Base-by-base conservation (phyloP, 2,888 invertebrate species). In the Oxyteleia sp. region DNA sequence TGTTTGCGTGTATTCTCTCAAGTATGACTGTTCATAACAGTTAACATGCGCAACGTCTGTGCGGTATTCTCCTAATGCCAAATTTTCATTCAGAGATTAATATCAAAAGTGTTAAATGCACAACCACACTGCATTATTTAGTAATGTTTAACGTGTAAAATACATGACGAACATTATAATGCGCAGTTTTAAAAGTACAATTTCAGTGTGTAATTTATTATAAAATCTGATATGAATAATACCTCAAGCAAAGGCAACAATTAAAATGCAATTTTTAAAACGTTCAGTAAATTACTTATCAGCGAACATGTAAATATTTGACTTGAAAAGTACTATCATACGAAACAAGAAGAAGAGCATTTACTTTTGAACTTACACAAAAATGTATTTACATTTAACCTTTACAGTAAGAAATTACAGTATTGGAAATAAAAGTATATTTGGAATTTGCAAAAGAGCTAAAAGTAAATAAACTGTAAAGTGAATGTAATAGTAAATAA, bases 31-130 rank as follows among this genome's bases (percentile, higher is more conserved):
- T 49, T 47, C 8, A 41, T 38, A 59, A 18, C 47, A 45, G 41
- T 55, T 57, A 32, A 71, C 32, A 47, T 57, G 59, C 41, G 55
- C 35, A 57, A 32, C 26, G 16, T 35, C 29, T 18, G 45, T 53
- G 41, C 10, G 47, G 32, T 61, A 10, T 26, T 18, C 18, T 63
- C 8, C 15, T 64, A 74, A 66, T 49, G 20, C 35, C 49, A 59
- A 76, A 76, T 23, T 66, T 75, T 57, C 59, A 68, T 76, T 59
- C 68, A 76, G 49, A 68, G 68, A 68, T 76, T 29, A 57, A 15
- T 59, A 68, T 68, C 68, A 35, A 20, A 68, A 59, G 76, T 76
- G 76, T 76, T 76, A 66, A 76, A 76, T 76, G 66, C 35, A 43
- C 49, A 51, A 59, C 59, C 59, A 41, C 32, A 41, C 10, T 26